phyloP scores from a whole-genome alignment of 2,888 invertebrate species.

The Athrips mouffetella region DNA sequence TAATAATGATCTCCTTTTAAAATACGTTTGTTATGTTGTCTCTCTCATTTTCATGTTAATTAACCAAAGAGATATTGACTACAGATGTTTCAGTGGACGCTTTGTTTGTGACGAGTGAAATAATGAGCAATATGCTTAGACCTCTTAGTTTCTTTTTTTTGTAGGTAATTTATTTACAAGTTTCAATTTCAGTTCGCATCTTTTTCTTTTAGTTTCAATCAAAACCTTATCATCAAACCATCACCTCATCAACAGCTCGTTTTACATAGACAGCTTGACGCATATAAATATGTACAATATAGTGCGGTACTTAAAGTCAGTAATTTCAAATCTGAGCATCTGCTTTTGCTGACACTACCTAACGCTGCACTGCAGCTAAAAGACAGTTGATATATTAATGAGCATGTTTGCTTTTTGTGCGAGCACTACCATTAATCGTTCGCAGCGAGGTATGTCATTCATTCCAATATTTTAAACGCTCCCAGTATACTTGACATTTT shows the following conservation, averaged over 20 bases:
- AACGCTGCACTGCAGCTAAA: slow-evolving; percentile 58
- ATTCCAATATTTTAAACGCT: slow-evolving; percentile 77
- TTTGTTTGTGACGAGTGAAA: slow-evolving; percentile 57
- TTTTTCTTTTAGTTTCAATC: too few species aligned
- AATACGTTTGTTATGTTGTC: slow-evolving; percentile 63
- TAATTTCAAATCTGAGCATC: too few species aligned
- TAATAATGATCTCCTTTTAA: slow-evolving; percentile 65
- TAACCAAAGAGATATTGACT: slow-evolving; percentile 70
- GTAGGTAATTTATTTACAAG: too few species aligned
- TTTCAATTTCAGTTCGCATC: too few species aligned
- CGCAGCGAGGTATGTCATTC: slow-evolving; percentile 77
- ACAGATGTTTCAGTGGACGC: slow-evolving; percentile 70
- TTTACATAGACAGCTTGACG: too few species aligned
- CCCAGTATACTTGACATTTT: slow-evolving; percentile 62
- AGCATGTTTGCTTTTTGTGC: slow-evolving; percentile 74
- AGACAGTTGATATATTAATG: slow-evolving; percentile 79
- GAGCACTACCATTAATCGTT: slow-evolving; percentile 71
- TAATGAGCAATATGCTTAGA: slow-evolving; percentile 60
- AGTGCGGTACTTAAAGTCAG: too few species aligned
- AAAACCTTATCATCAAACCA: too few species aligned
- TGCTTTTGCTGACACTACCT: slow-evolving; percentile 56
- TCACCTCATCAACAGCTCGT: too few species aligned
- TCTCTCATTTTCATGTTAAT: slow-evolving; percentile 65
- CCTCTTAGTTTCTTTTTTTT: too few species aligned
- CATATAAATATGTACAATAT: too few species aligned